Evolutionary conservation across 2,797 vertebrate species (phyloP), one percentile per base, ranked within the genome.

Genomic region (Macropodus opercularis): DNA sequence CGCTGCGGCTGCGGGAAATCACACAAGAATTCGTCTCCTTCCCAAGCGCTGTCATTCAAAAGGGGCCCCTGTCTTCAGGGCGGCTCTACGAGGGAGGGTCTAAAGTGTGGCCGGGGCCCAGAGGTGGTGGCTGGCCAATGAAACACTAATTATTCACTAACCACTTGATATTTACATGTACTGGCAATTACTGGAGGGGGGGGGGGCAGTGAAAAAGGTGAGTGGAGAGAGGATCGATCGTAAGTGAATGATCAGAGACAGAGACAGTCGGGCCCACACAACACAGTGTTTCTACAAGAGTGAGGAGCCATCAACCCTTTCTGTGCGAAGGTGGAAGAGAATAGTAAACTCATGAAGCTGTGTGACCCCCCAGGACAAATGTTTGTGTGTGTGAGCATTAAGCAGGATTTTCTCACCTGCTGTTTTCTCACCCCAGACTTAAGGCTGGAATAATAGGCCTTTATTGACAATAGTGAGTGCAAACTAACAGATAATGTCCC

Each of bases 11-110:
- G 91, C 83, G 88, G 87, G 70, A 86, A 91, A 91, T 85, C 89
- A 89, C 68, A 85, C 81, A 85, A 73, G 88, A 80, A 83, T 79
- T 89, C 80, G 87, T 88, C 87, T 87, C 81, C 81, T 79, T 79
- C 80, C 72, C 70, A 74, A 80, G 80, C 79, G 81, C 88, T 92
- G 91, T 90, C 92, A 91, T 86, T 91, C 89, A 92, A 80, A 86
- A 80, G 75, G 84, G 84, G 85, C 75, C 84, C 86, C 82, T 62
- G 82, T 84, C 77, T 85, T 79, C 83, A 75, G 86, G 88, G 89
- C 73, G 82, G 85, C 80, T 80, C 75, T 72, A 29, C 42, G 80
- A 62, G 85, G 89, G 88, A 85, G 87, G 87, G 87, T 70, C 79
- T 87, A 48, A 57, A 34, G 77, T 34, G 68, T 4, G 69, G 78